Evolutionary conservation across 2,113 vertebrate species (phyloP).

Genomic region (Archilochus colubris): DNA sequence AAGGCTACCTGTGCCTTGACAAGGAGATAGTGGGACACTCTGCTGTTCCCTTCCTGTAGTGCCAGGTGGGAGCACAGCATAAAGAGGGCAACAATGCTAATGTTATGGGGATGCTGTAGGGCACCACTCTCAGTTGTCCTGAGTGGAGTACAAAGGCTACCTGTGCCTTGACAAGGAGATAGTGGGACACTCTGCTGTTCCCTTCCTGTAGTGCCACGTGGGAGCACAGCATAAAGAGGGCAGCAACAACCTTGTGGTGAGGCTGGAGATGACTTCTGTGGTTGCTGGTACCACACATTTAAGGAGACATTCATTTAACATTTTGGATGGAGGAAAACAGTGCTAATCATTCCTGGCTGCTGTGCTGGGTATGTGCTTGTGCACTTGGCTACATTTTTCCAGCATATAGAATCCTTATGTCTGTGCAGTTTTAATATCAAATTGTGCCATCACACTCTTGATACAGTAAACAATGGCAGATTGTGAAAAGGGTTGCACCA

Average conservation of each 20-base stretch:
- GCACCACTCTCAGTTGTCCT: not conserved
- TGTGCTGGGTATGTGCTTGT: fast-evolving
- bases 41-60: not conserved
- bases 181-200: not conserved
- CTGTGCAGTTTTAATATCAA: not conserved
- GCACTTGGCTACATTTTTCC: not conserved
- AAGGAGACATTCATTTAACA: not conserved
- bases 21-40: not conserved
- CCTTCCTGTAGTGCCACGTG: not conserved
- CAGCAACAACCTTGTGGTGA: not conserved
- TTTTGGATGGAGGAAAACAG: not conserved
- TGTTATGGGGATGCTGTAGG: not conserved
- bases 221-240: not conserved
- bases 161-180: not conserved
- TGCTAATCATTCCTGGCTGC: not conserved
- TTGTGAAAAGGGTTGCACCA: not conserved
- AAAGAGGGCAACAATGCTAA: not conserved
- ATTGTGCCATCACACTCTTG: not conserved
- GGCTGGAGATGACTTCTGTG: not conserved
- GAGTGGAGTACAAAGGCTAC: fast-evolving
- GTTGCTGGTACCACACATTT: not conserved
- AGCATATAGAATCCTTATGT: not conserved
- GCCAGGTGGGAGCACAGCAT: not conserved
- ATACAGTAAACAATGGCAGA: not conserved
- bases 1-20: fast-evolving